phyloP scores from a whole-genome alignment of 2,797 vertebrate genomes.

The Syngnathus rostellatus region DNA sequence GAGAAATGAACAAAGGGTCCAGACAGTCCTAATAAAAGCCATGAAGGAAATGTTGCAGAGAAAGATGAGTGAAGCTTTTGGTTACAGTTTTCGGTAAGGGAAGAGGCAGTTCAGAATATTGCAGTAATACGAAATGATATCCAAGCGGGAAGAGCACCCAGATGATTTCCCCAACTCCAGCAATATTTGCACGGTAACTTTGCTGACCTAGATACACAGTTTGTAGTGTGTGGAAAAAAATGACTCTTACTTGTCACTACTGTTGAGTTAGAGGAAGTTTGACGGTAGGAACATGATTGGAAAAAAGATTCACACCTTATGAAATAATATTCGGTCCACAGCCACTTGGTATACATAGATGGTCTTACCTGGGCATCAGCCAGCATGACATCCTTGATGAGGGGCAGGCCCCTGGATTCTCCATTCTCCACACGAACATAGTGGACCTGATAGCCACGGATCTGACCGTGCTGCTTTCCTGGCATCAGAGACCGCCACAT shows the following conservation, averaged over 20 bases:
- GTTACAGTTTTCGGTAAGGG: constrained; percentile 49
- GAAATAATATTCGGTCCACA: background rate
- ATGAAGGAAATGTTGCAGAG: constrained; percentile 31
- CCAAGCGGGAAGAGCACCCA: constrained; percentile 17
- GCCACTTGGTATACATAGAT: constrained; percentile 5
- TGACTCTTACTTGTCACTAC: background rate
- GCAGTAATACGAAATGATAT: constrained; percentile 44
- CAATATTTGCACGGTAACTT: constrained; percentile 28
- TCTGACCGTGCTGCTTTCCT: constrained; percentile 92
- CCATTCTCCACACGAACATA: constrained; percentile 92
- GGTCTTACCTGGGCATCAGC: constrained; percentile 88
- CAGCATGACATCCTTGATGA: constrained; percentile 96
- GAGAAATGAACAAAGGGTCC: constrained; percentile 35
- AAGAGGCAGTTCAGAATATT: constrained; percentile 33
- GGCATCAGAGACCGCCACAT: constrained; percentile 89
- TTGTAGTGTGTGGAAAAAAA: constrained; percentile 8
- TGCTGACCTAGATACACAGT: constrained; percentile 11
- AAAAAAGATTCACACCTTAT: background rate
- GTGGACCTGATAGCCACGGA: constrained; percentile 97
- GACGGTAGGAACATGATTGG: background rate
- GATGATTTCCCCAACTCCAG: constrained; percentile 16
- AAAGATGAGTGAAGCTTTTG: constrained; percentile 47
- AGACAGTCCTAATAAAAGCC: constrained; percentile 42
- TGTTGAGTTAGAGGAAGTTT: constrained; percentile 1
- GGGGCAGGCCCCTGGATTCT: constrained; percentile 86